Evolutionary conservation across 2,113 vertebrate species (phyloP), one percentile per base, ranked within the genome.

Genomic region (Pogonocichla stellata): DNA sequence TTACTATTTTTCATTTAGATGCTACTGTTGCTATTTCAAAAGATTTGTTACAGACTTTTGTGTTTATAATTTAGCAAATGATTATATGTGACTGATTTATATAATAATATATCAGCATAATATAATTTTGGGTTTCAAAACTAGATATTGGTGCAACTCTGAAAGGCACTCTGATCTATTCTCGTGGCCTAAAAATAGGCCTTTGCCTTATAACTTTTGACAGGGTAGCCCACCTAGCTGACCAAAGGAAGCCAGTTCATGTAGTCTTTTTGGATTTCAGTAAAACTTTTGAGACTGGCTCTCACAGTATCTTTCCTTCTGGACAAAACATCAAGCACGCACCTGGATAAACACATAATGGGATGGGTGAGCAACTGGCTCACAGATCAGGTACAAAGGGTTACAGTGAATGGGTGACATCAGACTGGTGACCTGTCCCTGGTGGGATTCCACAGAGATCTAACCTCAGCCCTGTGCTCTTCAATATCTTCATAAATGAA

Each of bases 91-190:
- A 17, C 14, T 51, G 50, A 51, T 51, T 28, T 28, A 17, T 51
- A 51, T 51, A 51, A 51, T 15, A 51, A 51, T 51, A 28, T 8
- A 15, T 69, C 33, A 51, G 12, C 34, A 19, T 72, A 69, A 43
- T 65, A 19, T 36, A 60, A 18, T 31, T 50, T 2, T 33, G 29
- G 31, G 8, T 67, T 69, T 80, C 26, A 33, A 83, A 83, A 80
- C n/a, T 38, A 48, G 47, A 7, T 17, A 26, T 3, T 0, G 1
- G 0, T 54, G 43, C 4, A 0, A 2, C 71, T 81, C 13, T 70
- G 42, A 78, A 81, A 45, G 11, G 54, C 29, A 19, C 38, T 67
- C n/a, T 47, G 15, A 15, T 67, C 22, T 53, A 1, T 57, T 75
- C 3, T 19, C 1, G 0, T 51, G 15, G 19, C 38, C 18, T 82